Evolutionary conservation across 2,888 invertebrate genomes (phyloP).

Genomic region (Ecdyonurus torrentis): DNA sequence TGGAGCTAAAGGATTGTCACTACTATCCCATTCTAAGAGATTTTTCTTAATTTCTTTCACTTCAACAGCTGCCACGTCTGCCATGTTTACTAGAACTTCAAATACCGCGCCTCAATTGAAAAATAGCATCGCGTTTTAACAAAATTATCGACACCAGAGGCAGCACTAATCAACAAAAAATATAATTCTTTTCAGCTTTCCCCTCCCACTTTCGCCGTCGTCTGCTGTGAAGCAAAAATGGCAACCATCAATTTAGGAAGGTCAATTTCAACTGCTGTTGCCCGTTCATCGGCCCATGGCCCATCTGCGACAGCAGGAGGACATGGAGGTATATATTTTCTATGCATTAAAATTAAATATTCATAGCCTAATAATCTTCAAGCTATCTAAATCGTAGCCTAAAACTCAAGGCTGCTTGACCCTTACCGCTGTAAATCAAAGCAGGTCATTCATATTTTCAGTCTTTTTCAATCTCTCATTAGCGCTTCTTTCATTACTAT

Average conservation of each 20-base stretch:
- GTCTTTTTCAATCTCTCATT: too few species aligned
- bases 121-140: too few species aligned
- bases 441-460: too few species aligned
- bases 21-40: conserved; percentile 56
- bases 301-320: conserved; percentile 28
- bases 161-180: too few species aligned
- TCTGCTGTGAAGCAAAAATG: not conserved
- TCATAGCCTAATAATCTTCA: too few species aligned
- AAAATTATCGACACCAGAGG: too few species aligned
- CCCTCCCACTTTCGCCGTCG: not conserved
- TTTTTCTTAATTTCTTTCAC: conserved; percentile 30
- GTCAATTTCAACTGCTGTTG: conserved; percentile 8
- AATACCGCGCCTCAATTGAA: too few species aligned
- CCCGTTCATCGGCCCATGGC: conserved; percentile 21
- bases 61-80: conserved; percentile 9
- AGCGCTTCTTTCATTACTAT: too few species aligned
- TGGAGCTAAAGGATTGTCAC: conserved; percentile 58
- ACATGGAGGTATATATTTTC: conserved; percentile 23
- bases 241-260: not conserved
- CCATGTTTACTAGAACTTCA: conserved; percentile 8
- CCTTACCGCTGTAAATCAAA: too few species aligned
- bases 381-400: too few species aligned
- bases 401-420: too few species aligned
- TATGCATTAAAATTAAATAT: not conserved
- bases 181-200: too few species aligned